Base-by-base conservation (phyloP, 1,140 invertebrate genomes). In the Listronotus oregonensis region DNA sequence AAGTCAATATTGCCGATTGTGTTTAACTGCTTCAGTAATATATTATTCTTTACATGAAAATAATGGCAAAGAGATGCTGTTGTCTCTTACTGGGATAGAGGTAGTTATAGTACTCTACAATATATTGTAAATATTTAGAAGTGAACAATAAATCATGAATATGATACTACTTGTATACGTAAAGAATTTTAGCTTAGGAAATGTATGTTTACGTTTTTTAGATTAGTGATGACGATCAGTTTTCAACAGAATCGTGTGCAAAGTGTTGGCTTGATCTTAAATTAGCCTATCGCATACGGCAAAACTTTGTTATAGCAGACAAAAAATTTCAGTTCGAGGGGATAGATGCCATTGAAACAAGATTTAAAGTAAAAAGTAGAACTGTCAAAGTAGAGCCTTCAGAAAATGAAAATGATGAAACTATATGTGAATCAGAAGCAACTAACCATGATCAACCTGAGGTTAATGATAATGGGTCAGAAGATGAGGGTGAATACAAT, bases 221-320 rank as follows among this genome's bases (percentile, higher is more conserved):
- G 61, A 18, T 56, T 27, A 56, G 39, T 11, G 44, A 56, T 34
- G 54, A 40, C 11, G 6, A 42, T 40, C 21, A 5, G 21, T 3
- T 27, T n/a, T 5, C 64, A 15, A 66, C 55, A 14, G 37, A 51
- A 9, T 54, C 57, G 7, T 70, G 68, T 67, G 49, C 51, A 15
- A 70, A 63, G 37, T 70, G 68, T 31, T 64, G 64, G 55, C 15
- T 66, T 27, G 52, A 70, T 47, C 47, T 70, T 31, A 61, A 67
- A 67, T 44, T 44, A 31, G 68, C 68, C 7, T 60, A 60, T 46
- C 17, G 21, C 12, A 70, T 65, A 17, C 64, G 62, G 50, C 60
- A 59, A 49, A 31, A 50, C 11, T 66, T 70, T 50, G 14, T 60
- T 32, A 54, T 54, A 34, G 37, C 59, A 8, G 54, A 67, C 6